Conservation (phyloP, 2,888 invertebrate species). For the Lasius fuliginosus region DNA sequence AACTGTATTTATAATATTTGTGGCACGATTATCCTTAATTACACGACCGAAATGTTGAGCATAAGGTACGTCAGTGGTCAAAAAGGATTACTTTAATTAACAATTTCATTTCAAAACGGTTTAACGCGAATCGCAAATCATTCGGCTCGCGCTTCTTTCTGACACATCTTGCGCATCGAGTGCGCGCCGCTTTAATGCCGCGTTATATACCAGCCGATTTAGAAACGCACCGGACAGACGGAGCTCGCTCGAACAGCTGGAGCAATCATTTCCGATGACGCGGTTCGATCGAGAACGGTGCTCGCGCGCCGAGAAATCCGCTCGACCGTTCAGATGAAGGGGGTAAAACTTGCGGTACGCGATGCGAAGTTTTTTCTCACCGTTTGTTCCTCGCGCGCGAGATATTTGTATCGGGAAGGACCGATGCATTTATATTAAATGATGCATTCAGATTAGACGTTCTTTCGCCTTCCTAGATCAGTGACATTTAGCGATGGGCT, state of each 20-base stretch:
- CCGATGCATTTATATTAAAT: neutral
- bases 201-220: constrained; percentile 38
- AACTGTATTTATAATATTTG: neutral
- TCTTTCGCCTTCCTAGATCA: neutral
- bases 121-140: constrained; percentile 13
- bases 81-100: constrained; percentile 28
- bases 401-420: neutral
- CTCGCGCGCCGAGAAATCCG: constrained; percentile 51
- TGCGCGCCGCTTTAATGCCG: constrained; percentile 31
- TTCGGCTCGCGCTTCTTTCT: constrained; percentile 15
- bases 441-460: neutral
- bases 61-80: neutral
- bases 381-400: neutral
- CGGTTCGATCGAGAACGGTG: constrained; percentile 77
- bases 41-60: neutral
- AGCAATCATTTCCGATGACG: constrained; percentile 80
- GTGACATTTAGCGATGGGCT: no score
- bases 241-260: constrained; percentile 70
- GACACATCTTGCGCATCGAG: constrained; percentile 18
- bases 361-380: neutral
- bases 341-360: neutral
- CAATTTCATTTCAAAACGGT: constrained; percentile 15
- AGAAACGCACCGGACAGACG: constrained; percentile 55
- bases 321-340: constrained; percentile 35
- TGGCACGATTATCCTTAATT: neutral